Evolutionary conservation across 2,888 invertebrate species (phyloP), one percentile per base, ranked within the genome.

Genomic region (Tetragonula carbonaria): DNA sequence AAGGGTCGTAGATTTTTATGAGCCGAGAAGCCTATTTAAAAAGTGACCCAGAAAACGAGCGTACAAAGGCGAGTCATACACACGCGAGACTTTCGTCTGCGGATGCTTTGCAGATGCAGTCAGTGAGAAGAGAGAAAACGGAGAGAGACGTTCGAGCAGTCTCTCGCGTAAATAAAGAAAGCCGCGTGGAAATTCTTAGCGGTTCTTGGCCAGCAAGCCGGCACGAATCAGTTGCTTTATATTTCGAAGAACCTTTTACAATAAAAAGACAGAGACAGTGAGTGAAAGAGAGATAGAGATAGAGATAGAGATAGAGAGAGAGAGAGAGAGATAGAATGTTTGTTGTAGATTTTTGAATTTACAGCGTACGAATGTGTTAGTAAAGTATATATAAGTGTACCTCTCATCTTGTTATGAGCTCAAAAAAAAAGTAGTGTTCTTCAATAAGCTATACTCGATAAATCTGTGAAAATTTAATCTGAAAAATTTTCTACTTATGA

Each of bases 21-120:
- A 65, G 33, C 8, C 50, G n/a, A 6, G 28, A 38, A 72, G 51
- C 53, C 78, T 67, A 67, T 74, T 78, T 78, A 45, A 45, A 53
- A 51, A 72, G 45, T 71, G 80, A 76, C 55, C 70, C 65, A 70
- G 59, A 72, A 78, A 74, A n/a, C 18, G 1, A 8, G 0, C 2
- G 38, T 50, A 74, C 53, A 78, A 78, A 75, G 21, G 18, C 62
- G 28, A 62, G 18, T 4, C 8, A 16, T 62, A 23, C 57, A 23
- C 57, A 53, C 16, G 23, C 21, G 23, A 62, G 50, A 63, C 62
- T 16, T 74, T 63, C 14, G 28, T 8, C 16, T 33, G 33, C 33
- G 33, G 33, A 18, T 23, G 23, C 14, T 63, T 63, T 13, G 4
- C 16, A 23, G 16, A 62, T 23, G 23, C 0, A n/a, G 14, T 8